A percentile compares a stretch with the other conserved stretches of the same genome.
phyloP scores from a whole-genome alignment of 2,113 vertebrate genomes.

The Sclerurus mexicanus region DNA sequence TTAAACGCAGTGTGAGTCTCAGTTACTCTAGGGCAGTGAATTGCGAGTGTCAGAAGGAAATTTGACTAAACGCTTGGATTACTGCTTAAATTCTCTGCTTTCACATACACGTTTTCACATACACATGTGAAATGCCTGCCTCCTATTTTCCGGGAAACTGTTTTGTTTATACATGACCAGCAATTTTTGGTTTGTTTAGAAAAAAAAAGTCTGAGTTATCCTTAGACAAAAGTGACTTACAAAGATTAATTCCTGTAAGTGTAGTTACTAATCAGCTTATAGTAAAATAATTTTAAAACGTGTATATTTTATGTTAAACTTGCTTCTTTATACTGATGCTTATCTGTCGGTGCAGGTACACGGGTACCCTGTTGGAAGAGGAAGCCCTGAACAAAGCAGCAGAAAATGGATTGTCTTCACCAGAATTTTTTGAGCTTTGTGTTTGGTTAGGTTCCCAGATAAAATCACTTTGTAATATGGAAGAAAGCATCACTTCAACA shows the following conservation, averaged over 20 bases:
- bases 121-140: rapidly evolving
- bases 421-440: slow-evolving; percentile 86
- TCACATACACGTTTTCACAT: rapidly evolving
- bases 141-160: neutral
- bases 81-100: neutral
- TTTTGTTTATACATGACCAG: neutral
- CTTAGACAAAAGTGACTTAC: neutral
- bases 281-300: neutral
- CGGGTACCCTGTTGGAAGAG: slow-evolving; percentile 85
- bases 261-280: neutral
- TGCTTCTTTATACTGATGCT: neutral
- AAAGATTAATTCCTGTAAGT: neutral
- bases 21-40: rapidly evolving
- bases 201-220: neutral
- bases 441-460: slow-evolving; percentile 85
- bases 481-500: slow-evolving; percentile 82
- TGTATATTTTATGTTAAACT: neutral
- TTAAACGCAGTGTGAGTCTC: neutral
- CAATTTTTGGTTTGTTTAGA: neutral
- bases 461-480: slow-evolving; percentile 79
- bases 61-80: neutral
- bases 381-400: slow-evolving; percentile 78
- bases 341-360: slow-evolving; percentile 77
- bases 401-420: slow-evolving; percentile 83
- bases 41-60: neutral